Base-by-base conservation (phyloP, 2,797 vertebrate genomes). In the Microctenopoma stevenorrisi region DNA sequence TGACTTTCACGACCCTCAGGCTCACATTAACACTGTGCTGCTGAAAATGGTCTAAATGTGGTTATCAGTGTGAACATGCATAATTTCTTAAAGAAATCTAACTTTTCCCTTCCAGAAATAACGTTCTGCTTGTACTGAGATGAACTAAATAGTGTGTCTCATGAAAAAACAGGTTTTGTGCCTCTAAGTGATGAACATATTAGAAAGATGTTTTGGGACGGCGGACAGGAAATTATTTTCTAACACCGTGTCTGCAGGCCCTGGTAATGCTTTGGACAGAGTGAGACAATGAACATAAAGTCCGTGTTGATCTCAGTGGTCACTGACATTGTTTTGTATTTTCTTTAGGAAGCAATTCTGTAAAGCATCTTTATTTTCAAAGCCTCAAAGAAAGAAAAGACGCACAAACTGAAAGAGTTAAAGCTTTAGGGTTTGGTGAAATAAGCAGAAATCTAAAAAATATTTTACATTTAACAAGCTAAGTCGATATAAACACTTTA, bases 1-100 rank as follows among this genome's bases (percentile, higher is more conserved):
- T 37, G 30, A 55, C 42, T 63, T 73, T 66, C 44, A 47, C 46
- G 22, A 30, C 43, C 72, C 57, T 58, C 18, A 0, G 60, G 64
- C 64, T 13, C 64, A 48, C 51, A 58, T 42, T 49, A 49, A 72
- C 42, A 37, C 42, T 25, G 15, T 18, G 18, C 42, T 58, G 47
- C 72, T 53, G 48, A 49, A 44, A 22, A 22, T 22, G 53, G 43
- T 42, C 25, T 26, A 11, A 55, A 52, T 64, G 38, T 26, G 44
- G 18, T 40, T 15, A 28, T 49, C 49, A 8, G 25, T 18, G 18
- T 64, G 51, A 35, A 37, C 25, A 42, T 15, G n/a, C 40, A 50
- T 69, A 18, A 52, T 38, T 38, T 47, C 22, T 49, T 10, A 38
- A 46, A 38, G 10, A 38, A 38, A 53, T 68, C 25, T 30, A 28